Evolutionary conservation across 1,140 invertebrate genomes (phyloP).

Genomic region (Heliconius nattereri): DNA sequence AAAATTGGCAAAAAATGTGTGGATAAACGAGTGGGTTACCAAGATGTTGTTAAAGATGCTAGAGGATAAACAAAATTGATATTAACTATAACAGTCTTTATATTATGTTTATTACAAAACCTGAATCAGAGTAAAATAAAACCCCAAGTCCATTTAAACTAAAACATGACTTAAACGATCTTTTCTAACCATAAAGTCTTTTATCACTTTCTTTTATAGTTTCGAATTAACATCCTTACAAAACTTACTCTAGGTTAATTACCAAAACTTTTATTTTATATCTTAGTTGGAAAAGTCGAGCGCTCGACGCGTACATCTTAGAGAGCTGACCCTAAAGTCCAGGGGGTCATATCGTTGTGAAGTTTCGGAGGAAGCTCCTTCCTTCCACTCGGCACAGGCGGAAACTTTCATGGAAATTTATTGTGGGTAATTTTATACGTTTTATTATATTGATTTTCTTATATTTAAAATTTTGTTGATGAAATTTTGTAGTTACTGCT

Average conservation of each 20-base stretch:
- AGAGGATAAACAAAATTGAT: too few relatives aligned
- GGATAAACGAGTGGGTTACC: too few relatives aligned
- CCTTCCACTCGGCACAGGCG: slow-evolving; percentile 83
- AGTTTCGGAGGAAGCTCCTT: slow-evolving; percentile 86
- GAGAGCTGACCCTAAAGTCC: slow-evolving; percentile 83
- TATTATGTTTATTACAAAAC: neutral
- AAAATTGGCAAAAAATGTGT: too few relatives aligned
- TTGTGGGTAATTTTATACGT: slow-evolving; percentile 55
- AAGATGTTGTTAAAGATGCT: too few relatives aligned
- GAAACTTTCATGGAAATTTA: slow-evolving; percentile 85
- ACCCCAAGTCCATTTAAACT: neutral
- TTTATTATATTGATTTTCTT: neutral
- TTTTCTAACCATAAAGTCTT: slow-evolving; percentile 1
- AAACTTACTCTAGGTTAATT: slow-evolving; percentile 11
- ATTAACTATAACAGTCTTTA: too few relatives aligned
- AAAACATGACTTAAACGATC: neutral
- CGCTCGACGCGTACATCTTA: slow-evolving; percentile 82
- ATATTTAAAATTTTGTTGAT: neutral
- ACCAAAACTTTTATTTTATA: slow-evolving; percentile 14
- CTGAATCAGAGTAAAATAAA: slow-evolving; percentile 2
- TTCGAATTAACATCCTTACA: slow-evolving; percentile 14
- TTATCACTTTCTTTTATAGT: slow-evolving; percentile 11
- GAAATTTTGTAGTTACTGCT: too few relatives aligned
- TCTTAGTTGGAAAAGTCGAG: slow-evolving; percentile 81
- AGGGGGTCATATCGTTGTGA: slow-evolving; percentile 87